These are phyloP conservation scores for Apodemia duryi DNA, from an alignment of 2,888 invertebrate genomes.

Conservation along the genomic window DNA sequence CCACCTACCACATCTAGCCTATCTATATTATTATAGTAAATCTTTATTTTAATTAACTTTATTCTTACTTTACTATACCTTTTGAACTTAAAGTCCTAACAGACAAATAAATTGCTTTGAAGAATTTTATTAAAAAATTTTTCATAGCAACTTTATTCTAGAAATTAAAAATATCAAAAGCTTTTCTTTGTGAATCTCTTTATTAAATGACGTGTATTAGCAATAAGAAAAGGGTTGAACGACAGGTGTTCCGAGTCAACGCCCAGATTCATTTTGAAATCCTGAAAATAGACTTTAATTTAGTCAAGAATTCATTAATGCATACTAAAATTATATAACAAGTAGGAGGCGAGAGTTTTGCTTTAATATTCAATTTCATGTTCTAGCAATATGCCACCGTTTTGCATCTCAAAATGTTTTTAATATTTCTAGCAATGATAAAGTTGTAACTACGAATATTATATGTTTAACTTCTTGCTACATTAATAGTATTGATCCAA, in stretches of 20 bases:
- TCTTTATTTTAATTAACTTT: too few species aligned
- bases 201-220: neutral
- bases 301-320: neutral
- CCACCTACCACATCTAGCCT: too few species aligned
- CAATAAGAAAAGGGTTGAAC: neutral
- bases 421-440: too few species aligned
- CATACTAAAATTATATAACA: neutral
- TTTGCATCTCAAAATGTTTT: neutral
- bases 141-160: too few species aligned
- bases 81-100: too few species aligned
- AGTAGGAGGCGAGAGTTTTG: neutral
- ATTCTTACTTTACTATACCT: too few species aligned
- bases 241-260: slow-evolving; percentile 4
- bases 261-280: neutral
- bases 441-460: too few species aligned
- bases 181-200: neutral
- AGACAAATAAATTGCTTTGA: too few species aligned
- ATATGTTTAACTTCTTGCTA: too few species aligned
- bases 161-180: neutral
- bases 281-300: neutral
- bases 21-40: too few species aligned
- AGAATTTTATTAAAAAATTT: too few species aligned
- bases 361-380: neutral
- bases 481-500: too few species aligned
- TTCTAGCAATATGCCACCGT: neutral